phyloP scores from a whole-genome alignment of 2,797 vertebrate genomes.

The Myripristis jacobus region DNA sequence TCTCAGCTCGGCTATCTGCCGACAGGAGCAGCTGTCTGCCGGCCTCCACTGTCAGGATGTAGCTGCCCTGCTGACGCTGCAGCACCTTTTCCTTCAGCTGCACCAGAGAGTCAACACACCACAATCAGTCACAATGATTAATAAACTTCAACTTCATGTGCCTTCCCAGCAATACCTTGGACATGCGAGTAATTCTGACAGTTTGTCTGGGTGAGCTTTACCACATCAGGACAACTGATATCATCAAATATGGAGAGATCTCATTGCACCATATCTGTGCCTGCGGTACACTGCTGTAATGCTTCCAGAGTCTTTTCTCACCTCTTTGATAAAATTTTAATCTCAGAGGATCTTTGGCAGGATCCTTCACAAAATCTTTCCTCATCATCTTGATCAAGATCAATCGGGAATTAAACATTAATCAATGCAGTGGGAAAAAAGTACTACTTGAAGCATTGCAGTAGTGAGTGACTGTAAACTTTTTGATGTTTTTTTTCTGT shows the following conservation, averaged over 20 bases:
- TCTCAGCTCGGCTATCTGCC: slow-evolving; percentile 88
- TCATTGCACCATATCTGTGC: neutral
- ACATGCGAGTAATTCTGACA: neutral
- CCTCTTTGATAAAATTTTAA: neutral
- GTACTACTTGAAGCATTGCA: neutral
- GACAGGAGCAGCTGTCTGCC: slow-evolving; percentile 93
- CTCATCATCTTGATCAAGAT: slow-evolving; percentile 8
- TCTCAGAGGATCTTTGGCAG: slow-evolving; percentile 15
- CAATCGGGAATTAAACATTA: neutral
- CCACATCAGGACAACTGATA: neutral
- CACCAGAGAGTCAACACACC: slow-evolving; percentile 26
- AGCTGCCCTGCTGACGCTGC: slow-evolving; percentile 95
- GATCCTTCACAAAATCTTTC: neutral
- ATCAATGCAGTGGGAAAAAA: neutral
- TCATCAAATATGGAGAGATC: neutral
- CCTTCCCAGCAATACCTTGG: neutral
- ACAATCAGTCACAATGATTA: neutral
- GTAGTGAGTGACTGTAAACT: neutral
- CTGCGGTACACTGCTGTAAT: neutral
- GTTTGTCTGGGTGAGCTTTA: neutral
- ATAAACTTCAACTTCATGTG: too few species aligned
- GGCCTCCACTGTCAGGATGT: slow-evolving; percentile 94
- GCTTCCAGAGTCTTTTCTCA: slow-evolving; percentile 4
- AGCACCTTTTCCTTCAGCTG: slow-evolving; percentile 96
- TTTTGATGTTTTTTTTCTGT: neutral